phyloP scores from a whole-genome alignment of 2,888 invertebrate genomes.

The Auanema sp. region DNA sequence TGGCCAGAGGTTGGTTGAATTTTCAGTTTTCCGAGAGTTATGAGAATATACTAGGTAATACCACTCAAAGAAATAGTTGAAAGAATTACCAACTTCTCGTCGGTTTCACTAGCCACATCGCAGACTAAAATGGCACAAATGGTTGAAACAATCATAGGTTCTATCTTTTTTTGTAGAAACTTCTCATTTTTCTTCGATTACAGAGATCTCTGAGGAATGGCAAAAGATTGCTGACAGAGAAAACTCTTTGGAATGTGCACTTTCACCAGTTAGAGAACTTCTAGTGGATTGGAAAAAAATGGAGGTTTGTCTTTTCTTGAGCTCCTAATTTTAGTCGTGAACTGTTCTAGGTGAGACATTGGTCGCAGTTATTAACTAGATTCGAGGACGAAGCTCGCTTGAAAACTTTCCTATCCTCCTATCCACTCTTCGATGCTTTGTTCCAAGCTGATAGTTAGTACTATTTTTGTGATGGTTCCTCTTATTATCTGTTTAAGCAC shows the following conservation, averaged over 20 bases:
- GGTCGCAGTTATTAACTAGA: conserved; percentile 44
- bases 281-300: conserved; percentile 85
- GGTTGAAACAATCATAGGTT: conserved; percentile 82
- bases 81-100: conserved; percentile 42
- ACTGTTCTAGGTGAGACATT: conserved; percentile 39
- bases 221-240: conserved; percentile 57
- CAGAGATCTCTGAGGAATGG: conserved; percentile 61
- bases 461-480: background rate
- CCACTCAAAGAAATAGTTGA: conserved; percentile 42
- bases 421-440: conserved; percentile 54
- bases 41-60: conserved; percentile 28
- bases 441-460: conserved; percentile 25
- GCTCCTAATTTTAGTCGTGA: too few species aligned
- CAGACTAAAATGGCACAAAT: conserved; percentile 86
- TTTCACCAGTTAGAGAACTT: conserved; percentile 77
- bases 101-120: conserved; percentile 72
- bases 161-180: conserved; percentile 60
- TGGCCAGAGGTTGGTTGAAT: conserved; percentile 41
- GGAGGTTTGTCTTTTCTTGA: conserved; percentile 52
- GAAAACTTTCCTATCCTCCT: conserved; percentile 49
- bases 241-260: conserved; percentile 77
- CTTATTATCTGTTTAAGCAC: conserved; percentile 9
- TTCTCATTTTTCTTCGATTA: conserved; percentile 14
- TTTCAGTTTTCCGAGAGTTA: background rate
- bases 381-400: conserved; percentile 45